Conservation (phyloP, 2,113 vertebrate species). For the Nibea albiflora region DNA sequence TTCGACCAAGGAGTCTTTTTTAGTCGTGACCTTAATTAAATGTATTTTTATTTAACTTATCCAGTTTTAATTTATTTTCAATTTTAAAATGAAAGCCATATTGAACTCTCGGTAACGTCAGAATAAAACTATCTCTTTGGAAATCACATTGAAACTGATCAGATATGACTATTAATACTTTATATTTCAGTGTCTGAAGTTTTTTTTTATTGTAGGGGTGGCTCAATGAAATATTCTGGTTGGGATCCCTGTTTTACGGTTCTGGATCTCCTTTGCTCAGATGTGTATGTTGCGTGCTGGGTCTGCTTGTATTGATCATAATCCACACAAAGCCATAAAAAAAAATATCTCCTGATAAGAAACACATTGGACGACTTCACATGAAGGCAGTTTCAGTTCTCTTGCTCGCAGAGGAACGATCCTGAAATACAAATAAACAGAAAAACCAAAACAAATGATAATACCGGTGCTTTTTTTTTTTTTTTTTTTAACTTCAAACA, state of each 20-base stretch:
- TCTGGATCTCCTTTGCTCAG: constrained; percentile 7
- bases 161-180: constrained; percentile 6
- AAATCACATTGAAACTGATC: constrained; percentile 14
- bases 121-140: constrained; percentile 18
- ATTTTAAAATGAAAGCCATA: constrained; percentile 35
- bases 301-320: constrained; percentile 27
- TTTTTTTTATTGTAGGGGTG: background rate
- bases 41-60: background rate
- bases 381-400: constrained; percentile 4
- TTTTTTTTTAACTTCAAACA: background rate
- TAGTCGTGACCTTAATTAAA: background rate
- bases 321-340: constrained; percentile 27
- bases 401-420: constrained; percentile 5
- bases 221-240: background rate
- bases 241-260: background rate
- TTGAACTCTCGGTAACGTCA: background rate
- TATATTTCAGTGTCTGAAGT: constrained; percentile 6
- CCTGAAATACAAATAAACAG: background rate
- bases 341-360: constrained; percentile 36
- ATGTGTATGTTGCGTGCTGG: constrained; percentile 31
- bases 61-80: background rate
- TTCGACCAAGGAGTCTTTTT: background rate
- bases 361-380: constrained; percentile 41
- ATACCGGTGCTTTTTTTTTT: background rate
- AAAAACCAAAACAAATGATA: constrained; percentile 12